phyloP scores from a whole-genome alignment of 2,797 vertebrate genomes.

The Sebastes iracundus region DNA sequence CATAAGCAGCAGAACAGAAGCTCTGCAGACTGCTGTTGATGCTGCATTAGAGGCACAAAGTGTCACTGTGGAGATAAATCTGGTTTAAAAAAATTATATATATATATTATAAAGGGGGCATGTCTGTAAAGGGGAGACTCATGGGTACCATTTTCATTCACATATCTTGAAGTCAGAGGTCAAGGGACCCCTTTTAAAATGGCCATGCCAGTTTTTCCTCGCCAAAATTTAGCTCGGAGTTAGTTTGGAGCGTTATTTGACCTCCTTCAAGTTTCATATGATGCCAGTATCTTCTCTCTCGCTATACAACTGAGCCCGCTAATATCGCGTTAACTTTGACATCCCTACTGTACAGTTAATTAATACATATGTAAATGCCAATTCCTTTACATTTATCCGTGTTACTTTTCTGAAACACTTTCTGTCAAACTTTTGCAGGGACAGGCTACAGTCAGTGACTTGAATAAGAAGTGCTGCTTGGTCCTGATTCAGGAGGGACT shows the following conservation, averaged over 20 bases:
- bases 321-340: too few species aligned
- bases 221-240: too few species aligned
- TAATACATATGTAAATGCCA: background rate
- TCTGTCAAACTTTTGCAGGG: background rate
- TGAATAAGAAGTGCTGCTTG: background rate
- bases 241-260: too few species aligned
- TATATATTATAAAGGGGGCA: too few species aligned
- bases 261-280: too few species aligned
- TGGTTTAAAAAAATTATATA: background rate
- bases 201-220: too few species aligned
- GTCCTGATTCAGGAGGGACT: conserved; percentile 64
- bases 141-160: too few species aligned
- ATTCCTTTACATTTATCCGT: background rate
- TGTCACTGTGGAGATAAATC: conserved; percentile 3
- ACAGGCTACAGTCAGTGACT: background rate
- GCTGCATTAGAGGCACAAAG: background rate
- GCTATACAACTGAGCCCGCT: too few species aligned
- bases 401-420: background rate
- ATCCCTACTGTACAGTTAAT: background rate
- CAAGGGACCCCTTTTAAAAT: too few species aligned
- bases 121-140: too few species aligned
- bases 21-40: background rate
- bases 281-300: too few species aligned
- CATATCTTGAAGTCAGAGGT: too few species aligned
- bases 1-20: background rate